phyloP scores from a whole-genome alignment of 2,797 vertebrate genomes.

The Varecia variegata region DNA sequence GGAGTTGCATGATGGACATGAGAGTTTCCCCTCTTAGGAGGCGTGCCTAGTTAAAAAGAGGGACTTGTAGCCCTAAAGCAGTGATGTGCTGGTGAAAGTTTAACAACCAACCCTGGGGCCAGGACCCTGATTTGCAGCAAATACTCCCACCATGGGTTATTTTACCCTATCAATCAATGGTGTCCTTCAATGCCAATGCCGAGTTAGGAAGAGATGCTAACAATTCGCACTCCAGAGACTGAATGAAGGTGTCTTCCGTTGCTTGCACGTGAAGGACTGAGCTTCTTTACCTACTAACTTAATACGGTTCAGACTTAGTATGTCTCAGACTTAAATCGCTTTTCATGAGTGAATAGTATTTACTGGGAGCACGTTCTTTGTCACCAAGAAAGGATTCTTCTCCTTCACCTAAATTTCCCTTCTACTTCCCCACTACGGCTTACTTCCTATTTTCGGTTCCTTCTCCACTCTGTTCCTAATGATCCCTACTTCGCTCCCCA shows the following conservation, averaged over 20 bases:
- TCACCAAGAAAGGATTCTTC: background rate
- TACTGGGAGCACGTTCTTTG: background rate
- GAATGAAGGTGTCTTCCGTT: background rate
- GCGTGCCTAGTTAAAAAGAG: background rate
- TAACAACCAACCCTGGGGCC: background rate
- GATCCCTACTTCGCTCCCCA: background rate
- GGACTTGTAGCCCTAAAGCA: background rate
- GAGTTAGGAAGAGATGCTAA: background rate
- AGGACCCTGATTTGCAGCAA: too few species aligned
- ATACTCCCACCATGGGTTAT: background rate
- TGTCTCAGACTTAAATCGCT: background rate
- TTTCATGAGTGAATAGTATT: background rate
- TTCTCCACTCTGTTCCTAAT: background rate
- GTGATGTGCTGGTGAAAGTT: background rate
- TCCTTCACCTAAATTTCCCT: background rate
- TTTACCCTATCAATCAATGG: fast-evolving
- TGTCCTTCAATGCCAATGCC: background rate
- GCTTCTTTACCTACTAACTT: background rate
- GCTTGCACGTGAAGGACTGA: background rate
- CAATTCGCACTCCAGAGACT: background rate
- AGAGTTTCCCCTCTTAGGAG: background rate
- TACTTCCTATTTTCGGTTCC: background rate
- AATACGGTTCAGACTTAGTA: background rate
- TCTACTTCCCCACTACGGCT: background rate
- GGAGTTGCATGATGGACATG: background rate